phyloP scores from a whole-genome alignment of 2,888 invertebrate genomes.

The Apantesis nais region DNA sequence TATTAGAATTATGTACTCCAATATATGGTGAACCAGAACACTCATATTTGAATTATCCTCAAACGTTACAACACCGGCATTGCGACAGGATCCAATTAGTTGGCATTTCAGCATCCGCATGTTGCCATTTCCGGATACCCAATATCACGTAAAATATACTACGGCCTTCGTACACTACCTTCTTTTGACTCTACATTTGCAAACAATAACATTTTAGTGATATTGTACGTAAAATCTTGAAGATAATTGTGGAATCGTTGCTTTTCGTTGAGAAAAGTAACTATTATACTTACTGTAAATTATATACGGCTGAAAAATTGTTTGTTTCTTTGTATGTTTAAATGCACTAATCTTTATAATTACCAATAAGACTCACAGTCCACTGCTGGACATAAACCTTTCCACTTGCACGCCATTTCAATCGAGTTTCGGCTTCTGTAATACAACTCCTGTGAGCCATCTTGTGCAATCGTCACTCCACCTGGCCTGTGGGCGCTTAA shows the following conservation, averaged over 20 bases:
- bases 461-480: too few relatives aligned
- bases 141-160: slow-evolving; percentile 42
- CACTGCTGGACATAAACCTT: too few relatives aligned
- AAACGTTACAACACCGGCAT: not conserved
- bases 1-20: not conserved
- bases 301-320: too few relatives aligned
- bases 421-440: too few relatives aligned
- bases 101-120: slow-evolving; percentile 7
- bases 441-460: too few relatives aligned
- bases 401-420: too few relatives aligned
- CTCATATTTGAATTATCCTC: not conserved
- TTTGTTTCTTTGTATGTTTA: too few relatives aligned
- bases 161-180: slow-evolving; percentile 21
- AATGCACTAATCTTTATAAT: too few relatives aligned
- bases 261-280: not conserved
- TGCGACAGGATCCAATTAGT: slow-evolving; percentile 29
- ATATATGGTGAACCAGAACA: not conserved
- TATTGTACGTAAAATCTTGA: slow-evolving; percentile 18
- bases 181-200: not conserved
- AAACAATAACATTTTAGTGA: slow-evolving; percentile 14
- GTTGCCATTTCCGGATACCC: slow-evolving; percentile 20
- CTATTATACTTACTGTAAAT: slow-evolving; percentile 1
- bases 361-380: too few relatives aligned
- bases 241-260: slow-evolving; percentile 6
- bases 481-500: too few relatives aligned